phyloP scores from a whole-genome alignment of 1,140 invertebrate genomes.

The Tigriopus japonicus region DNA sequence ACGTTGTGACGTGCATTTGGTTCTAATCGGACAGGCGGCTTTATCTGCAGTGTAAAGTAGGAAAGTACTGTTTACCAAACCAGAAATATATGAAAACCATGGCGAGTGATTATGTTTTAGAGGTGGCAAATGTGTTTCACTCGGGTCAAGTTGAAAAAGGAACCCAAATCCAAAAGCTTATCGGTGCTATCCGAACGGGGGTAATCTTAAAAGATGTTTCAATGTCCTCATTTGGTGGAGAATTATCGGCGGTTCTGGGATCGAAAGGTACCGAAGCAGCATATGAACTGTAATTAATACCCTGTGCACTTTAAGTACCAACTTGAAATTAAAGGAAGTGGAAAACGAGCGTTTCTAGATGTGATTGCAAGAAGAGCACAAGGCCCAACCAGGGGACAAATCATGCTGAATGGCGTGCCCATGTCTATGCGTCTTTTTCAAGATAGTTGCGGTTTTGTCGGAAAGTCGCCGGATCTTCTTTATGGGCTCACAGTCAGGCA shows the following conservation, averaged over 20 bases:
- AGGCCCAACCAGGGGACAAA: constrained; percentile 49
- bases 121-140: constrained; percentile 69
- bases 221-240: constrained; percentile 65
- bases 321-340: constrained; percentile 42
- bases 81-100: constrained; percentile 17
- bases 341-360: constrained; percentile 69
- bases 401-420: constrained; percentile 60
- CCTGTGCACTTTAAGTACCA: too few species aligned
- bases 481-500: constrained; percentile 67
- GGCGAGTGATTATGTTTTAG: constrained; percentile 58
- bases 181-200: constrained; percentile 54
- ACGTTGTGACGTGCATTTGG: too few species aligned
- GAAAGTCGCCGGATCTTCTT: constrained; percentile 55
- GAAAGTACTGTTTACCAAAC: too few species aligned
- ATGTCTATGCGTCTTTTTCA: constrained; percentile 59
- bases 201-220: constrained; percentile 77
- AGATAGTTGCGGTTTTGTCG: constrained; percentile 62
- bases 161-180: constrained; percentile 50
- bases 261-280: constrained; percentile 50
- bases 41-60: too few species aligned
- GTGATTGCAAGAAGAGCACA: constrained; percentile 53
- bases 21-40: too few species aligned
- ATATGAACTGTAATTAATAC: too few species aligned
- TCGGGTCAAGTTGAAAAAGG: constrained; percentile 66
- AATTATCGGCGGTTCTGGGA: constrained; percentile 73